Base-by-base conservation (phyloP, 2,113 vertebrate genomes). In the Pycnonotus jocosus region DNA sequence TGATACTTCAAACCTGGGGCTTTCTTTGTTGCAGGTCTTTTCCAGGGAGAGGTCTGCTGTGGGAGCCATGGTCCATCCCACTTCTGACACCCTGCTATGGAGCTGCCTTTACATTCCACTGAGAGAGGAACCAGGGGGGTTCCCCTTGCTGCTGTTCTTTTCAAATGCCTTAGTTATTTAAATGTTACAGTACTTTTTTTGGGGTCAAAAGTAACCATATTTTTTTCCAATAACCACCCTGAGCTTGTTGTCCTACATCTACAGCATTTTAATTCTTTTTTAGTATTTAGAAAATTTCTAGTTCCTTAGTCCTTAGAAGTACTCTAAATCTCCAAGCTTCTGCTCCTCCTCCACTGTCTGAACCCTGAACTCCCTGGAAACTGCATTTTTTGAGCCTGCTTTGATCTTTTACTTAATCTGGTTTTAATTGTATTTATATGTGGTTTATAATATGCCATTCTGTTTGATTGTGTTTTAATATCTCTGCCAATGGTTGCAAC, bases 391-490 rank as follows among this genome's bases (percentile, higher is more conserved):
- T 37, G 60, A 78, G 44, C 37, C 72, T 62, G 72, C 93, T 97
- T 97, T 95, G 88, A 97, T 97, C 82, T 92, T 90, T 68, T 62
- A 45, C 85, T 88, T 94, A 94, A 95, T 96, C 87, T 87, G 73
- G 58, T 92, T 95, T 94, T 97, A 94, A 96, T 93, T 95, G 85
- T 97, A 94, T 95, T 97, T 96, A 62, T 95, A 85, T 96, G 96
- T 96, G 73, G 89, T 96, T 95, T 93, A 73, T 94, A 92, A 95
- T 97, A 95, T 91, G 94, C 83, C 85, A 94, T 92, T 97, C 92
- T 88, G 82, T 95, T 95, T 97, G 95, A 96, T 92, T 97, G 76
- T 88, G 81, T 66, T 81, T 96, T 95, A 95, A 64, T 86, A 95
- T 94, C 90, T 82, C 72, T 96, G 95, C 86, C 88, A 96, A 30